Base-by-base conservation (phyloP, 2,113 vertebrate genomes). In the Gallinago media region DNA sequence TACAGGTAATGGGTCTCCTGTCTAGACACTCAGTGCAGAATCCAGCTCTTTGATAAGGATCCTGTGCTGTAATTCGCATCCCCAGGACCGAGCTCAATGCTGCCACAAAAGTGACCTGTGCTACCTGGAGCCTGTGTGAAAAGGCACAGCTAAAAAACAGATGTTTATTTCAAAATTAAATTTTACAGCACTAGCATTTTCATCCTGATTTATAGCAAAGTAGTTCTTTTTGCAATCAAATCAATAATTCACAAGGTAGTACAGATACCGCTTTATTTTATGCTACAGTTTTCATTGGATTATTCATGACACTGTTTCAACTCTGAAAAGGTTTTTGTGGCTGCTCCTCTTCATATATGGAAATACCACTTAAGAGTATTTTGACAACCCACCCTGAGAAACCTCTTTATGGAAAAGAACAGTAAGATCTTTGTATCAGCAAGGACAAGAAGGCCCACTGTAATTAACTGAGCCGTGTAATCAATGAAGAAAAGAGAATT, bases 21-120 rank as follows among this genome's bases (percentile, higher is more conserved):
- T 92, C 88, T 90, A 92, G 85, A 83, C 59, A 61, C 12, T 18
- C 46, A 25, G 49, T 67, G 23, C 34, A 80, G 50, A 90, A 89
- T 34, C 11, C 3, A 8, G 5, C 54, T 38, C 17, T 83, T 89
- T 79, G 32, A 50, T 63, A 50, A 59, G 55, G 47, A 49, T 62
- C 21, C 46, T 55, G 7, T 42, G 20, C 32, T 85, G 58, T 34
- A 66, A 70, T 62, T 92, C n/a, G 29, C 54, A 38, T 58, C 15
- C 16, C 16, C 34, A 72, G 56, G 34, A 79, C 19, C 0, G 0
- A 47, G 54, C 11, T 63, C 0, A 1, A 4, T 79, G 49, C 31
- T 92, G 52, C 36, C 15, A 14, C 36, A 52, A 23, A 71, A 54
- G 42, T n/a, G 16, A 87, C 47, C 54, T 56, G 18, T 63, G 13